Base-by-base conservation (phyloP, 2,888 invertebrate genomes). In the Netelia inedita region DNA sequence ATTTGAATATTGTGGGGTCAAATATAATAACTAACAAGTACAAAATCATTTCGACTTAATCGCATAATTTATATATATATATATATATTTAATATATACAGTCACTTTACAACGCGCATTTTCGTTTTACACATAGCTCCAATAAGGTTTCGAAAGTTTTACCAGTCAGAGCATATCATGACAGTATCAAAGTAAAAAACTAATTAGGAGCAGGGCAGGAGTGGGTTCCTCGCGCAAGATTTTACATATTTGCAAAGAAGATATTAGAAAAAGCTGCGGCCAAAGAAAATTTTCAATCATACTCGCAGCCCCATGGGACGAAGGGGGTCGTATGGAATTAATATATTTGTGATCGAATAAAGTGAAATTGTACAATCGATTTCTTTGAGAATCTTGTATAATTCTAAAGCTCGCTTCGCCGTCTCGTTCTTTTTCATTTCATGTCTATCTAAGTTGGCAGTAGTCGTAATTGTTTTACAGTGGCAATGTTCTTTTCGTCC, bases 101-200 rank as follows among this genome's bases (percentile, higher is more conserved):
- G 91, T 93, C 92, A 93, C 91, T 93, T 93, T 93, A 93, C 93
- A 93, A 92, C 89, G 92, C 92, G 91, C 90, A 91, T 88, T 91
- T 90, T 71, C 61, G 53, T 88, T 89, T 91, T 90, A 89, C 90
- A 90, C 89, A 90, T 89, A 91, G 90, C 89, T 91, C 87, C 88
- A 86, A 82, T 88, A 88, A 85, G 72, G 72, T 85, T 88, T 82
- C 88, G 86, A 91, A 89, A 89, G 88, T 85, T 82, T 88, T 89
- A 89, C 85, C 90, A 87, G 89, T 90, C 89, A 88, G 88, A 87
- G 86, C 87, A 85, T 87, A 88, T 85, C 14, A 89, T 89, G 89
- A 90, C 89, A 89, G 90, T 92, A 91, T 92, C 87, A 91, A 92
- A 90, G 90, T 92, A 91, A 91, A 92, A 91, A 92, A 90, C 84